Percentiles rank a stretch among this genome's conserved stretches.
phyloP scores from a whole-genome alignment of 2,113 vertebrate species.

The Sander vitreus region DNA sequence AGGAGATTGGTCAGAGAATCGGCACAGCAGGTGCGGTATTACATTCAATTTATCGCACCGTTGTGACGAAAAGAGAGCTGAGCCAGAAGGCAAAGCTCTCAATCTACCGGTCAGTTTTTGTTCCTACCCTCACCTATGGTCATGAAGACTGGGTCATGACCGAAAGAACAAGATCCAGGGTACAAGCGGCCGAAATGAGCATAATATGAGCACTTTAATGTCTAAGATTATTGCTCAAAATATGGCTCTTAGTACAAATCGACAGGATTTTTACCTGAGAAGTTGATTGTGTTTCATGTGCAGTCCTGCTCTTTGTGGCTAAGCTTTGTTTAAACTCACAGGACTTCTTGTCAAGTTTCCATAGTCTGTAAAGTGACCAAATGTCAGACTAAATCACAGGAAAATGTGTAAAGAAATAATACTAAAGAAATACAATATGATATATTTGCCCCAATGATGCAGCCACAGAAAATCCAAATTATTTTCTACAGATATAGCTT shows the following conservation, averaged over 20 bases:
- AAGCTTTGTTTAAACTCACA: not conserved
- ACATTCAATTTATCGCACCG: too few relatives aligned
- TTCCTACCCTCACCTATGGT: too few relatives aligned
- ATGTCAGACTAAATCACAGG: not conserved
- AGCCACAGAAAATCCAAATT: not conserved
- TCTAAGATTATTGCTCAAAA: not conserved
- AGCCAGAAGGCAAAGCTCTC: too few relatives aligned
- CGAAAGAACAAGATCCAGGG: too few relatives aligned
- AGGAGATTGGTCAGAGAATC: too few relatives aligned
- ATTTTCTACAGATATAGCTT: not conserved
- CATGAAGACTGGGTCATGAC: too few relatives aligned
- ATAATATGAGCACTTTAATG: too few relatives aligned
- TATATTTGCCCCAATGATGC: not conserved
- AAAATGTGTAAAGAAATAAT: not conserved
- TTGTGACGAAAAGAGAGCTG: too few relatives aligned
- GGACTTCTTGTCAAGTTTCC: not conserved
- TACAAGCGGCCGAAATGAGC: too few relatives aligned
- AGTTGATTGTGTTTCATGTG: not conserved
- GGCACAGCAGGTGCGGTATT: too few relatives aligned
- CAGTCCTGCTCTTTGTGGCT: not conserved
- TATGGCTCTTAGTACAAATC: not conserved
- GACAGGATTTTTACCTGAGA: not conserved
- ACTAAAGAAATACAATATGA: too few relatives aligned
- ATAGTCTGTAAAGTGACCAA: not conserved
- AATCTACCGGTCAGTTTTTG: too few relatives aligned